Evolutionary conservation across 1,140 invertebrate genomes (phyloP).

Genomic region (Lasaia peninsularis): DNA sequence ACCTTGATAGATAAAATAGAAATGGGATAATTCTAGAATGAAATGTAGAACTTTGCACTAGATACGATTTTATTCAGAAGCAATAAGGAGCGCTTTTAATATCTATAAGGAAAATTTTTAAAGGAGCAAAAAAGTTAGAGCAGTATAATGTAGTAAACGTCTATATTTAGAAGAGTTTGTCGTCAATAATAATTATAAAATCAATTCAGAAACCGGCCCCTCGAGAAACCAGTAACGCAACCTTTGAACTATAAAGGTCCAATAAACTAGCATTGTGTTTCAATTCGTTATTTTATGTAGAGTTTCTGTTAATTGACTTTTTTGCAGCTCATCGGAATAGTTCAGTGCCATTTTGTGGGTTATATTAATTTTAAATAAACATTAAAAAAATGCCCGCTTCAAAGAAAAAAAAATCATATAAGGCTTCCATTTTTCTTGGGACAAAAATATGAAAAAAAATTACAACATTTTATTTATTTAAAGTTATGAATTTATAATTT

Average conservation of each 20-base stretch:
- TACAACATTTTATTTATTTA: too few species aligned
- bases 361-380: neutral
- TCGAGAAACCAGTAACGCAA: constrained; percentile 45
- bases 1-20: too few species aligned
- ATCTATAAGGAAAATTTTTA: neutral
- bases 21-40: too few species aligned
- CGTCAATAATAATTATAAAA: constrained; percentile 23
- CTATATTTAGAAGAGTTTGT: constrained; percentile 1
- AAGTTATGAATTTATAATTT: too few species aligned
- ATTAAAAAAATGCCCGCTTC: neutral
- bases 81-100: neutral
- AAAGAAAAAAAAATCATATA: neutral
- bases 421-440: too few species aligned
- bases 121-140: neutral
- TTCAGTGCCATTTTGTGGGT: neutral
- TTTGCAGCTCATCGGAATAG: neutral
- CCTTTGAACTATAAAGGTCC: constrained; percentile 61
- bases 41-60: too few species aligned
- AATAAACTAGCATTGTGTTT: constrained; percentile 23
- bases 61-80: too few species aligned
- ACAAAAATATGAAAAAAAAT: too few species aligned
- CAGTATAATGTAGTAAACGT: neutral
- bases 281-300: neutral
- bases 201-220: constrained; percentile 36
- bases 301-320: constrained; percentile 14